A percentile compares a stretch with the other conserved stretches of the same genome.
Evolutionary conservation across 2,888 invertebrate species (phyloP).

Genomic region (Drosophila mimetica): DNA sequence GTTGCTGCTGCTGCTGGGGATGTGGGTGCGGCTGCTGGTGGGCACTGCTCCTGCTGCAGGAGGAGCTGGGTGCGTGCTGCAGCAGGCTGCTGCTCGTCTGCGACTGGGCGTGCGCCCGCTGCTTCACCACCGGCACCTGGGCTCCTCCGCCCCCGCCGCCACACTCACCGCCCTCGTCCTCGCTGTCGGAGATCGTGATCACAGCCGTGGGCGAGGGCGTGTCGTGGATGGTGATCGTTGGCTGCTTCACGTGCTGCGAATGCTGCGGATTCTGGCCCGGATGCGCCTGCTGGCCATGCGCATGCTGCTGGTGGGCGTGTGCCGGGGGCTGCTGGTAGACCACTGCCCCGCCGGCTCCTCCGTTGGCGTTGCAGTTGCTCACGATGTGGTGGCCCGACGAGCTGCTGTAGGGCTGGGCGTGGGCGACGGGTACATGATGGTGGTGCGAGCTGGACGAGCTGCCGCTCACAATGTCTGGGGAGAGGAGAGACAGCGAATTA

Average conservation of each 20-base stretch:
- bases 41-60: conserved; percentile 83
- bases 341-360: conserved; percentile 31
- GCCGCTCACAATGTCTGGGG: conserved; percentile 72
- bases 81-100: conserved; percentile 82
- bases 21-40: conserved; percentile 61
- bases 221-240: conserved; percentile 97
- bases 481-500: background rate
- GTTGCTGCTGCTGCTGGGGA: conserved; percentile 83
- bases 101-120: conserved; percentile 83
- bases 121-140: conserved; percentile 71
- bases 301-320: conserved; percentile 64
- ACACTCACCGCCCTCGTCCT: conserved; percentile 90
- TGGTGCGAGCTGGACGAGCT: conserved; percentile 74
- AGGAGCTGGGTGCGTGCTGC: conserved; percentile 74
- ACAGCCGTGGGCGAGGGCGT: conserved; percentile 98
- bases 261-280: conserved; percentile 46
- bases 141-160: conserved; percentile 81
- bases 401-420: conserved; percentile 69
- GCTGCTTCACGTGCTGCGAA: conserved; percentile 84
- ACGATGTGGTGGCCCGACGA: conserved; percentile 74
- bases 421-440: conserved; percentile 72
- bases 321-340: conserved; percentile 60
- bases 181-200: conserved; percentile 97
- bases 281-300: conserved; percentile 48
- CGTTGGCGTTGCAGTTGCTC: conserved; percentile 68